Evolutionary conservation across 2,113 vertebrate species (phyloP), one percentile per base, ranked within the genome.

Genomic region (Abramis brama): DNA sequence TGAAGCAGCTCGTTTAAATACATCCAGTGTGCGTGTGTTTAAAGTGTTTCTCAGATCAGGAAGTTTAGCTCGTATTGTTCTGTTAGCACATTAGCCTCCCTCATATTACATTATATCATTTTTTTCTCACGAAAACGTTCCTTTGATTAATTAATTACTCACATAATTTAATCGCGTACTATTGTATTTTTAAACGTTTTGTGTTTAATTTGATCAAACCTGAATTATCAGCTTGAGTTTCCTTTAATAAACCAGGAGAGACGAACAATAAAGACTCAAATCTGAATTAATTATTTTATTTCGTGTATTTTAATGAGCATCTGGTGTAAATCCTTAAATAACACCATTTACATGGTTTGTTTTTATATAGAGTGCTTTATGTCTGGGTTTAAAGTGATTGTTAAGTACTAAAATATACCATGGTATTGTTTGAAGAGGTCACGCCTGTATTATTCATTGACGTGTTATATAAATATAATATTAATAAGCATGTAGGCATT

Each of bases 51-150:
- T 79, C 57, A 36, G 21, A 21, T 57, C 5, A 11, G 36, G 73
- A 52, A 6, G 27, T 55, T 68, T 66, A 70, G 57, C 68, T 77
- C 50, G 73, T 68, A 71, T 87, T 87, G 71, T 70, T 79, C 78
- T 59, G 81, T 83, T 83, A 83, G 81, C 81, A 71, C 50, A 25
- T 73, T 71, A 83, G 81, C 81, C 19, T 33, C 33, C 66, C 77
- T 79, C 33, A n/a, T 13, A n/a, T 60, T 7, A 71, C 12, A 9
- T 39, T 45, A 17, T 17, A 17, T 62, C 64, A 66, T n/a, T 39
- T 33, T 33, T 17, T 43, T 43, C 19, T 3, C 12, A 43, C 21
- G 9, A 79, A 59, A 25, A 52, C 7, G 3, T n/a, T n/a, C 6
- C 3, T 47, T 23, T 15, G 12, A 47, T 0, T 13, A 8, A 25